A percentile compares a stretch with the other conserved stretches of the same genome.
Evolutionary conservation across 2,797 vertebrate species (phyloP).

Genomic region (Sebastes hubbsi): DNA sequence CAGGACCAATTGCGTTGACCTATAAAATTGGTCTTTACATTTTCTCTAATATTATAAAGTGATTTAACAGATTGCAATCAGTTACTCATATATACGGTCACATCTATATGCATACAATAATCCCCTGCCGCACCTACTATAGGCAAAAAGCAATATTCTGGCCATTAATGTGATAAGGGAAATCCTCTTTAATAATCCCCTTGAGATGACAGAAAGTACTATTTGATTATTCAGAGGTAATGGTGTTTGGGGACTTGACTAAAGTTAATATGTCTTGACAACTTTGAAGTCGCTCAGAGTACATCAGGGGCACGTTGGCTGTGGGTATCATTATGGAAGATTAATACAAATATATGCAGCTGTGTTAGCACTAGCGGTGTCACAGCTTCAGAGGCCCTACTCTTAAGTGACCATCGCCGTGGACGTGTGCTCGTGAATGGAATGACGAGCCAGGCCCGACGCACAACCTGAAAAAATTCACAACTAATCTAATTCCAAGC

Average conservation of each 20-base stretch:
- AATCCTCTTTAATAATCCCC: conserved; percentile 11
- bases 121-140: background rate
- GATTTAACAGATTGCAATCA: background rate
- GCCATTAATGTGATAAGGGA: conserved; percentile 6
- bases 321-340: background rate
- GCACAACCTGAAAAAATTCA: background rate
- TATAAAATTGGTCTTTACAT: background rate
- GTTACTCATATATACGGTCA: background rate
- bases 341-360: background rate
- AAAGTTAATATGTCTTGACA: conserved; percentile 8
- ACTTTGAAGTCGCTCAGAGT: conserved; percentile 1
- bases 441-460: background rate
- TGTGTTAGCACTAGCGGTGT: background rate
- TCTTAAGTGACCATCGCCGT: conserved; percentile 26
- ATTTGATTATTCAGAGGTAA: conserved; percentile 7
- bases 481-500: conserved; percentile 64
- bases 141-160: background rate
- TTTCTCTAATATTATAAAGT: background rate
- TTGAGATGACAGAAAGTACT: background rate
- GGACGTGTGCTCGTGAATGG: conserved; percentile 3
- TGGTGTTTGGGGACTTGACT: background rate
- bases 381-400: conserved; percentile 6
- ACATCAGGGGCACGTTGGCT: background rate
- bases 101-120: background rate
- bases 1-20: background rate